phyloP scores from a whole-genome alignment of 64 coral and sea anemone genomes.

The Dendronephthya gigantea region DNA sequence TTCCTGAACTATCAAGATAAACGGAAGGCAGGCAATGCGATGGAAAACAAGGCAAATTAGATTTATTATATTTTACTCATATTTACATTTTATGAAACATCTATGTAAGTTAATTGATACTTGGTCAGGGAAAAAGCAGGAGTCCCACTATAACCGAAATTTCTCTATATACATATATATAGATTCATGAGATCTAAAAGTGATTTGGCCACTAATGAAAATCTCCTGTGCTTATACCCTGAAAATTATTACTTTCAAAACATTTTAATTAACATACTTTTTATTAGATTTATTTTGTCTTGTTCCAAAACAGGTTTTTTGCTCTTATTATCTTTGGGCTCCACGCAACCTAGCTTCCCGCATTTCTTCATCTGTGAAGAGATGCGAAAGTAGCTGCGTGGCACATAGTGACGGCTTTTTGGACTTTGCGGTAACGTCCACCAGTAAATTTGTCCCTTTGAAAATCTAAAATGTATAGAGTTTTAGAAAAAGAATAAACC shows the following conservation, averaged over 20 bases:
- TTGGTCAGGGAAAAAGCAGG: too few species aligned
- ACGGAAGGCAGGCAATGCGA: too few species aligned
- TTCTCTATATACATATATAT: too few species aligned
- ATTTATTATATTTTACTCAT: too few species aligned
- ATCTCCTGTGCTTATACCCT: not conserved
- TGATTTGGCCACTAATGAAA: not conserved
- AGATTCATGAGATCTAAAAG: too few species aligned
- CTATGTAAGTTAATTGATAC: too few species aligned
- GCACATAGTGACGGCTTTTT: slow-evolving; percentile 42
- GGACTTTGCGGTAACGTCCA: not conserved
- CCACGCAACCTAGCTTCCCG: slow-evolving; percentile 43
- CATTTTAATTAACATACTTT: slow-evolving; percentile 22
- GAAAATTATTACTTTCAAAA: not conserved
- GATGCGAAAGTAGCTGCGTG: slow-evolving; percentile 23
- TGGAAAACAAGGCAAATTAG: too few species aligned
- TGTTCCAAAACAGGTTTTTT: slow-evolving; percentile 8
- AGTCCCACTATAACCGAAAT: too few species aligned
- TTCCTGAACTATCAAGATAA: too few species aligned
- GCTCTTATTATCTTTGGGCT: slow-evolving; percentile 24
- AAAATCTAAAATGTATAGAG: not conserved
- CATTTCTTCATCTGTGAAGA: slow-evolving; percentile 48
- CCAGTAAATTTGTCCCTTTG: slow-evolving; percentile 11
- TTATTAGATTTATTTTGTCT: slow-evolving; percentile 19
- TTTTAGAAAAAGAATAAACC: too few species aligned
- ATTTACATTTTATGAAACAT: too few species aligned